Percentiles rank a stretch among this genome's conserved stretches.
Evolutionary conservation across 2,113 vertebrate genomes (phyloP).

Genomic region (Pterocles gutturalis): DNA sequence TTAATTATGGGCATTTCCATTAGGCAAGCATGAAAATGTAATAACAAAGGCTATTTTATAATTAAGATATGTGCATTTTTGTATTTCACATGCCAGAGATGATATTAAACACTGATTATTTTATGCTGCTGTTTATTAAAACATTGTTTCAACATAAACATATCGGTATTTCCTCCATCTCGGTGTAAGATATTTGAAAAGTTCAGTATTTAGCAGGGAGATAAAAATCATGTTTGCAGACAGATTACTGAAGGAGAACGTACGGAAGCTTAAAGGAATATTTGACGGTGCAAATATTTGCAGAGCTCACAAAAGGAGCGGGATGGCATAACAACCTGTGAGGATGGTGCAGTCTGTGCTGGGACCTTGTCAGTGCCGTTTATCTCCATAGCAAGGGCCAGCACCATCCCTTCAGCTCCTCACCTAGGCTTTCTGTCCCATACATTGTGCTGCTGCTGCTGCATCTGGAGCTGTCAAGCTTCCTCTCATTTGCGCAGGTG

Average conservation of each 20-base stretch:
- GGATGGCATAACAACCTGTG: not conserved
- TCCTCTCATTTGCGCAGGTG: not conserved
- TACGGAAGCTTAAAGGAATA: not conserved
- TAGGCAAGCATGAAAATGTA: constrained; percentile 78
- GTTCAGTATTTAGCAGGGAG: not conserved
- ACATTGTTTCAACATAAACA: constrained; percentile 61
- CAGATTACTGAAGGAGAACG: not conserved
- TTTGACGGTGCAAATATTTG: not conserved
- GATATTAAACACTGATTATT: constrained; percentile 84
- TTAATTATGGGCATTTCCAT: constrained; percentile 79
- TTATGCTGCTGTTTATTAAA: constrained; percentile 84
- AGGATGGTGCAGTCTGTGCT: not conserved
- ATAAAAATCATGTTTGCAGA: not conserved
- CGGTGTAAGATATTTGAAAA: not conserved
- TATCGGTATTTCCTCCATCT: constrained; percentile 33
- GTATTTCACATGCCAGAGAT: constrained; percentile 80
- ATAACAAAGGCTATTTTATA: constrained; percentile 77
- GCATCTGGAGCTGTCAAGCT: not conserved
- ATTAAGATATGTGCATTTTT: constrained; percentile 72
- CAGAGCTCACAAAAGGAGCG: not conserved
- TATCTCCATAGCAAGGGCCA: not conserved
- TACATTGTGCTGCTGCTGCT: accelerated
- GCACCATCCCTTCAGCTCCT: not conserved
- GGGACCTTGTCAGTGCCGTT: accelerated
- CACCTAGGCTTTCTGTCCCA: accelerated